Evolutionary conservation across 1,140 invertebrate genomes (phyloP).

Genomic region (Chironomus tepperi): DNA sequence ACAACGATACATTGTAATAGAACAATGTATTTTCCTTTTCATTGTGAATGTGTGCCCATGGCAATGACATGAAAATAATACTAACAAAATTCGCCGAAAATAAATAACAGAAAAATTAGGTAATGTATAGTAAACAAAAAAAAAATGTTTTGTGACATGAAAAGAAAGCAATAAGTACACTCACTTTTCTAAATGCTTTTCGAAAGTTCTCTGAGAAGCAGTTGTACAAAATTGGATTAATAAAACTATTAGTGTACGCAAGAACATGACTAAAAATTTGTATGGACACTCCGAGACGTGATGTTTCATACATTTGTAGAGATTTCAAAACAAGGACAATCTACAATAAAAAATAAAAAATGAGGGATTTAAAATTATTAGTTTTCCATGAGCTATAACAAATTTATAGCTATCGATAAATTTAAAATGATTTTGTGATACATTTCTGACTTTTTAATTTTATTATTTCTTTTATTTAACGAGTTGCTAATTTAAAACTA

Average conservation of each 20-base stretch:
- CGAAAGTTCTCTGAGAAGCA: constrained; percentile 40
- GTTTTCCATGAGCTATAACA: neutral
- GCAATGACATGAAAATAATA: no score
- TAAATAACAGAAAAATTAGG: no score
- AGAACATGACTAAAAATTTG: constrained; percentile 80
- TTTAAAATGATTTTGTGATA: no score
- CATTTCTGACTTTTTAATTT: no score
- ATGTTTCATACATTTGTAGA: constrained; percentile 55
- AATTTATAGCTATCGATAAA: no score
- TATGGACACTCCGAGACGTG: constrained; percentile 47
- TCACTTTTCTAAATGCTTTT: constrained; percentile 40
- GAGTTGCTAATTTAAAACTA: no score
- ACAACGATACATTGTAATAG: no score
- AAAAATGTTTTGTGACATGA: neutral
- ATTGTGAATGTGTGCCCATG: no score
- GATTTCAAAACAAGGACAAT: constrained; percentile 72
- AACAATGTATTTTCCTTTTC: no score
- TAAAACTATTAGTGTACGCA: constrained; percentile 89
- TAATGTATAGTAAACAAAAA: neutral
- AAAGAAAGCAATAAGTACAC: constrained; percentile 24
- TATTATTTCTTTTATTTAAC: no score
- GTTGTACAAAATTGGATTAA: constrained; percentile 80
- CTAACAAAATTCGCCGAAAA: no score
- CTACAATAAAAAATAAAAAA: constrained; percentile 42
- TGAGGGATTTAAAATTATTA: neutral